These are phyloP conservation scores for Amphipyra berbera DNA, from an alignment of 2,888 invertebrate genomes.

Conservation along the genomic window DNA sequence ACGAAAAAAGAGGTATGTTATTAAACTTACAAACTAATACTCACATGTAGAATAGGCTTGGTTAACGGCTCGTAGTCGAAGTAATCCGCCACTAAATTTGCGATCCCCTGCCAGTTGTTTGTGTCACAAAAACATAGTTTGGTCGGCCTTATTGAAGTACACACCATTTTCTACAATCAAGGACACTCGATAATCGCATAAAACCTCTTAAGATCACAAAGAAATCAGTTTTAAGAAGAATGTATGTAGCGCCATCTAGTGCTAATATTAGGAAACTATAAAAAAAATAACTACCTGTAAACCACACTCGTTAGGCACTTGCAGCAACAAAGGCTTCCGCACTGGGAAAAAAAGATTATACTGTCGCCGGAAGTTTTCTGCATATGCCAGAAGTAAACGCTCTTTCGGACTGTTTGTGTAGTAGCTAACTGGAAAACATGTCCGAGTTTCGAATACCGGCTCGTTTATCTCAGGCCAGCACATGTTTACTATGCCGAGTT, in stretches of 20 bases:
- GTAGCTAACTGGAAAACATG: conserved; percentile 91
- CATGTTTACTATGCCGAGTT: conserved; percentile 90
- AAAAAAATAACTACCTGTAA: conserved; percentile 90
- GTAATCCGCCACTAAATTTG: conserved; percentile 94
- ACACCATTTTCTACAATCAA: conserved; percentile 95
- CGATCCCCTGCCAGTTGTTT: conserved; percentile 92
- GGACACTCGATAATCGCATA: not conserved
- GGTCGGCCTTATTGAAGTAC: conserved; percentile 94
- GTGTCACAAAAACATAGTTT: conserved; percentile 93
- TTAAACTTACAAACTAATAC: conserved; percentile 71
- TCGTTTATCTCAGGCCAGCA: conserved; percentile 91
- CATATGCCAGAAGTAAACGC: conserved; percentile 92
- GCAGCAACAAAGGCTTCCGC: conserved; percentile 92
- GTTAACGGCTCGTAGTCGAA: conserved; percentile 93
- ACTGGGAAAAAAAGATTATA: conserved; percentile 88
- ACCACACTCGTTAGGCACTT: conserved; percentile 93
- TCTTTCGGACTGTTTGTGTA: conserved; percentile 92
- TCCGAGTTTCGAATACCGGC: conserved; percentile 89
- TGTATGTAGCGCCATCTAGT: conserved; percentile 18
- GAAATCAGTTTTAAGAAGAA: not conserved
- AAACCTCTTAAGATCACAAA: conserved; percentile 1
- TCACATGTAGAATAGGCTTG: conserved; percentile 92
- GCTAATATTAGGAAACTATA: conserved; percentile 29
- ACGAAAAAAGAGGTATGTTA: no score
- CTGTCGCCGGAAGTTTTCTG: conserved; percentile 94